Evolutionary conservation across 2,888 invertebrate species (phyloP).

Genomic region (Blera fallax): DNA sequence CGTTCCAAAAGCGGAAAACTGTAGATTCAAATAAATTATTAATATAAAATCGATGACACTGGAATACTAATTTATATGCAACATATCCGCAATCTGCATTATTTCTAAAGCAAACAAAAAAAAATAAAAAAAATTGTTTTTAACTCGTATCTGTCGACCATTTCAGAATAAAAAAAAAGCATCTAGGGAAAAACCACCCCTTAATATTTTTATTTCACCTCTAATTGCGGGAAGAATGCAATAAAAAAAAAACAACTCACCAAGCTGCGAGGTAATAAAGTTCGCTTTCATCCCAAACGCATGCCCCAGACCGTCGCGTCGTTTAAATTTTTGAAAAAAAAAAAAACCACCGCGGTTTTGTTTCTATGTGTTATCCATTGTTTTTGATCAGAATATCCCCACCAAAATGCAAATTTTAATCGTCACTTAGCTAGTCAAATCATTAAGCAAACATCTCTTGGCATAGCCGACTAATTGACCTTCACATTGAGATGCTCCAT

Average conservation of each 20-base stretch:
- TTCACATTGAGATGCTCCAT: slow-evolving; percentile 59
- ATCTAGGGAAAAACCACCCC: background rate
- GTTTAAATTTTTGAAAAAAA: no score
- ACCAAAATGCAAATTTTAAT: slow-evolving; percentile 1
- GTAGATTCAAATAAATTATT: background rate
- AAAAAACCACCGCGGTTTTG: background rate
- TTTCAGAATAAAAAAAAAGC: background rate
- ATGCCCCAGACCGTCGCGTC: background rate
- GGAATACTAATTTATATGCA: background rate
- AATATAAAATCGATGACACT: background rate
- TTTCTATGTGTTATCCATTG: background rate
- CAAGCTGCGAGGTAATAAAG: background rate
- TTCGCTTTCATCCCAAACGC: background rate
- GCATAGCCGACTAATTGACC: slow-evolving; percentile 33
- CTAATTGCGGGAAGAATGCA: background rate
- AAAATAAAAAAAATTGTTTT: background rate
- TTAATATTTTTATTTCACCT: background rate
- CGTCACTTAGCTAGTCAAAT: slow-evolving; percentile 4
- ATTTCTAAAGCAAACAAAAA: background rate
- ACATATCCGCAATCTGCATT: background rate
- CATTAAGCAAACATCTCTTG: background rate
- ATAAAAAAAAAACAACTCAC: slow-evolving; percentile 18
- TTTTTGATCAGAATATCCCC: background rate
- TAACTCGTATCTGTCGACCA: background rate
- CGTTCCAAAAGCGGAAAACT: background rate